Evolutionary conservation across 2,888 invertebrate species (phyloP).

Genomic region (Drosophila kanekoi): DNA sequence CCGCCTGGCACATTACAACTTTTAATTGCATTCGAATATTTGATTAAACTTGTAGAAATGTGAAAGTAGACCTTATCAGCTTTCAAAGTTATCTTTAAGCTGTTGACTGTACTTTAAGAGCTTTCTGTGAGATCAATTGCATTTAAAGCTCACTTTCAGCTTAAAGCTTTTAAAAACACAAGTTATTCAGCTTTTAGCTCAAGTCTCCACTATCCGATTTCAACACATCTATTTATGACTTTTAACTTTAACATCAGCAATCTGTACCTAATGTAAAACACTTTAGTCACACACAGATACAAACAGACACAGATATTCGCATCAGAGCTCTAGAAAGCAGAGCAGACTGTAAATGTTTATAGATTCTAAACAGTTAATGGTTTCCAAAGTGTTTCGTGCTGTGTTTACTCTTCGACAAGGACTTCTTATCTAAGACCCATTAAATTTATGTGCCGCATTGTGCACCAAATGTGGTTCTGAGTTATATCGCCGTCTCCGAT

Average conservation of each 20-base stretch:
- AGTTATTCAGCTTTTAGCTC: neutral
- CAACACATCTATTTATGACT: slow-evolving; percentile 10
- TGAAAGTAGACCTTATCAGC: no score
- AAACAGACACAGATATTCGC: neutral
- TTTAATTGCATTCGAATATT: no score
- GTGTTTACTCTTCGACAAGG: slow-evolving; percentile 49
- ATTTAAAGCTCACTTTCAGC: neutral
- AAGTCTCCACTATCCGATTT: slow-evolving; percentile 1
- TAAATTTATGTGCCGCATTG: slow-evolving; percentile 69
- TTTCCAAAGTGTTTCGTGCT: slow-evolving; percentile 50
- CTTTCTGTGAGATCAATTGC: no score
- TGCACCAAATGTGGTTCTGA: slow-evolving; percentile 56
- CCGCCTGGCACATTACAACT: no score
- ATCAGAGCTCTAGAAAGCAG: neutral
- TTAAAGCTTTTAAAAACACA: neutral
- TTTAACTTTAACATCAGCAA: slow-evolving; percentile 4
- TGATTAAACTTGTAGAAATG: no score
- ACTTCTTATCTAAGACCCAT: slow-evolving; percentile 70
- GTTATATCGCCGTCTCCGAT: slow-evolving; percentile 54
- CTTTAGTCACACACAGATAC: neutral
- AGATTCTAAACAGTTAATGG: slow-evolving; percentile 64
- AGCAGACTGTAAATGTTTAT: slow-evolving; percentile 49
- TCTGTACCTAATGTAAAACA: slow-evolving; percentile 11
- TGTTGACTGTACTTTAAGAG: no score
- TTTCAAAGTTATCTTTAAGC: no score